phyloP scores from a whole-genome alignment of 2,888 invertebrate genomes.

The Nyleta sp. region DNA sequence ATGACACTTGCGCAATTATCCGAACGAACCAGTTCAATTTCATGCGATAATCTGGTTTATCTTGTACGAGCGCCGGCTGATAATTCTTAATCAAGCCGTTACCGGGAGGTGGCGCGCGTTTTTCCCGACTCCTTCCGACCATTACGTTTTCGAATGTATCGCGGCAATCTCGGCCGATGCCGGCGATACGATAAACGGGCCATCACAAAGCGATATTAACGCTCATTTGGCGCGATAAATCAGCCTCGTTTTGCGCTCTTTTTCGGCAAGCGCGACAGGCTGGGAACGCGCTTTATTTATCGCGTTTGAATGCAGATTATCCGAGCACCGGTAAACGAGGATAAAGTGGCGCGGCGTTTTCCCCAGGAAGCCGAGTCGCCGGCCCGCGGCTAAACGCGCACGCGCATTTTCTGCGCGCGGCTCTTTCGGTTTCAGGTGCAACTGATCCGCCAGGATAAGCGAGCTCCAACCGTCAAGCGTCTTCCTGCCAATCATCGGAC shows the following conservation, averaged over 20 bases:
- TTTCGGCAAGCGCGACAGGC: slow-evolving; percentile 67
- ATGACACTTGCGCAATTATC: slow-evolving; percentile 52
- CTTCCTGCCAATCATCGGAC: slow-evolving; percentile 58
- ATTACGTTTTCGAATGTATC: slow-evolving; percentile 50
- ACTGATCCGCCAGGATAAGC: slow-evolving; percentile 71
- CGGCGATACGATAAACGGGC: slow-evolving; percentile 54
- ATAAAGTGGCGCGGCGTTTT: slow-evolving; percentile 63
- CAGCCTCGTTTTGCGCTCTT: slow-evolving; percentile 70
- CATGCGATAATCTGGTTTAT: slow-evolving; percentile 55
- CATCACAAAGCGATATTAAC: slow-evolving; percentile 55
- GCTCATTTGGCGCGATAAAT: slow-evolving; percentile 71
- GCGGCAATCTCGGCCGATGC: slow-evolving; percentile 44
- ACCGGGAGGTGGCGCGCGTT: slow-evolving; percentile 8
- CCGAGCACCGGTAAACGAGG: slow-evolving; percentile 64
- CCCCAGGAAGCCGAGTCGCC: slow-evolving; percentile 69
- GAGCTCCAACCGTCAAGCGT: slow-evolving; percentile 63
- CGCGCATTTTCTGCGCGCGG: slow-evolving; percentile 48
- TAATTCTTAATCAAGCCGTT: slow-evolving; percentile 48
- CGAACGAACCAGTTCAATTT: slow-evolving; percentile 44
- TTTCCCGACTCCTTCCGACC: slow-evolving; percentile 18
- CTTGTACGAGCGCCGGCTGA: slow-evolving; percentile 19
- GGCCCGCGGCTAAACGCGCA: slow-evolving; percentile 56
- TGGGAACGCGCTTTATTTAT: slow-evolving; percentile 77
- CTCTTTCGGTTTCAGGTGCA: slow-evolving; percentile 65
- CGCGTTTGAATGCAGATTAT: slow-evolving; percentile 74